Evolutionary conservation across 2,888 invertebrate species (phyloP).

Genomic region (Criorhina ranunculi): DNA sequence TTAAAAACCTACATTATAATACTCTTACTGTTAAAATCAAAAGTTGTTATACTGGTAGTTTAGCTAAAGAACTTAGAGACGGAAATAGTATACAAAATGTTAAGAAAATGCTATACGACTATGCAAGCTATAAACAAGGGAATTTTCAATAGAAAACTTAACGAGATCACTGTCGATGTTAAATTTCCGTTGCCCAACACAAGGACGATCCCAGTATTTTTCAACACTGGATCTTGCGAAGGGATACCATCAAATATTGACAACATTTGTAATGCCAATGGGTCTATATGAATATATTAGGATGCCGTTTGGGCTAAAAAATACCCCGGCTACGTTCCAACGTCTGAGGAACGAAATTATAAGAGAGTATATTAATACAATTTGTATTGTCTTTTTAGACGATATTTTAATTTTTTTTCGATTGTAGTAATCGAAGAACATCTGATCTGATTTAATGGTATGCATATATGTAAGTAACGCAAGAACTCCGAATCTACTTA

Average conservation of each 20-base stretch:
- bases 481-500: too few species aligned
- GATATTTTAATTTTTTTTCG: background rate
- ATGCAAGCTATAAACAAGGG: too few species aligned
- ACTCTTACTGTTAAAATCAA: too few species aligned
- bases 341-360: background rate
- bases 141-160: conserved; percentile 1
- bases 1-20: too few species aligned
- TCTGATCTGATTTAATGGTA: too few species aligned
- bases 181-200: conserved; percentile 16
- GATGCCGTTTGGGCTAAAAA: background rate
- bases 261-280: background rate
- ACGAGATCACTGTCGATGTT: background rate
- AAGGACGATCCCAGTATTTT: conserved; percentile 4
- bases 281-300: background rate
- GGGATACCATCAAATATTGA: conserved; percentile 7
- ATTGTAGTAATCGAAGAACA: too few species aligned
- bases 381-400: background rate
- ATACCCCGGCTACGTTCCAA: background rate
- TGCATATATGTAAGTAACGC: too few species aligned
- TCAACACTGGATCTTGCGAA: background rate
- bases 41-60: too few species aligned
- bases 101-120: too few species aligned
- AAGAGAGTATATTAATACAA: background rate
- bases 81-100: too few species aligned
- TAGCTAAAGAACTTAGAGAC: too few species aligned